Base-by-base conservation (phyloP, 1,140 invertebrate genomes). In the Rhopalosiphum maidis region DNA sequence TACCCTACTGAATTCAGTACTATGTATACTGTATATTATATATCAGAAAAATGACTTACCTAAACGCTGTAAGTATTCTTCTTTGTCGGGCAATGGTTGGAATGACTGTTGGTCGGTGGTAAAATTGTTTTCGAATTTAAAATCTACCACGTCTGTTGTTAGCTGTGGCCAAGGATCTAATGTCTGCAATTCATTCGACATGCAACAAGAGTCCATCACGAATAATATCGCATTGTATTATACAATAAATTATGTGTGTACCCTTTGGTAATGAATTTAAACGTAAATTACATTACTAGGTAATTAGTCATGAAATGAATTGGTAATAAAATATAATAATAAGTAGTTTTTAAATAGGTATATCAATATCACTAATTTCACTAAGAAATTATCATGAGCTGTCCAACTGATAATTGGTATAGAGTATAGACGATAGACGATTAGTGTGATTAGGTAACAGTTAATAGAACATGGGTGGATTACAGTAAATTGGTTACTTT, bases 21-120 rank as follows among this genome's bases (percentile, higher is more conserved):
- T 46, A n/a, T 43, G 41, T 48, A 9, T 43, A 48, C 23, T 91
- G 18, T 41, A 55, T 55, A 25, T 25, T 18, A 51, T 3, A 51
- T 51, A 46, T 46, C 48, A 51, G 41, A 37, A 11, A n/a, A 21
- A 25, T 41, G 4, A 48, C 60, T 55, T 15, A 93, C 91, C 91
- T 35, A 93, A 55, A 86, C 82, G 77, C 35, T 55, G 82, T 86
- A 93, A 55, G 35, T 93, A 93, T 93, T 93, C 91, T 92, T 92
- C 46, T 82, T n/a, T 92, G 11, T 92, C 91, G 22, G 91, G 91
- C 15, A 93, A n/a, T 37, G 91, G 91, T 85, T 85, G 91, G 35
- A 85, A 93, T n/a, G 22, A 41, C 11, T 30, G 35, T 30, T 37
- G 23, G 2, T 8, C 18, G 30, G 91, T 35, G 2, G 5, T 30